Evolutionary conservation across 2,113 vertebrate genomes (phyloP).

Genomic region (Leuciscus idus): DNA sequence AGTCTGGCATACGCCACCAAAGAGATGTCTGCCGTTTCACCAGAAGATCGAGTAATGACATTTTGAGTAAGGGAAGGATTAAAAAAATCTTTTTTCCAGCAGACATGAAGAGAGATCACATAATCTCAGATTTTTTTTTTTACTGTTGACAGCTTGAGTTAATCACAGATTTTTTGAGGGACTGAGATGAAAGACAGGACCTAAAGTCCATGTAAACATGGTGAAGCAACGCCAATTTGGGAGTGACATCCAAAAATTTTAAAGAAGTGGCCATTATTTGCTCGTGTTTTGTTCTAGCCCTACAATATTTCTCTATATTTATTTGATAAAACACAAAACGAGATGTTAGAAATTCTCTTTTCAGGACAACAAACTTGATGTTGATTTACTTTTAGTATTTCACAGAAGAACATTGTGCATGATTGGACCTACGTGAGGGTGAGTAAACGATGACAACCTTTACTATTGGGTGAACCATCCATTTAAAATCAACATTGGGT

Average conservation of each 20-base stretch:
- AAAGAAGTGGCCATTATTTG: neutral
- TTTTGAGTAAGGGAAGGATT: neutral
- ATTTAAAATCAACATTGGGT: constrained; percentile 8
- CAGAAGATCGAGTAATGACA: no score
- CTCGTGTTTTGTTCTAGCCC: neutral
- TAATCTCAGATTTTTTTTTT: constrained; percentile 16
- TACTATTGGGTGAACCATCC: neutral
- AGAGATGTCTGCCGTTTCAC: neutral
- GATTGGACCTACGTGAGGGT: neutral
- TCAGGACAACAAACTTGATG: neutral
- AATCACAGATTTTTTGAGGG: neutral
- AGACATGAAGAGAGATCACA: neutral
- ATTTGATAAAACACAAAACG: neutral
- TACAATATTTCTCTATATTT: neutral
- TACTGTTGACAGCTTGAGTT: constrained; percentile 3
- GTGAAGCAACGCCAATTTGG: neutral
- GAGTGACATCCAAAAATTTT: neutral
- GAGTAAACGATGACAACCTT: neutral
- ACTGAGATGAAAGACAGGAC: neutral
- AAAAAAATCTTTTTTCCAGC: neutral
- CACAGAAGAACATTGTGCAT: neutral
- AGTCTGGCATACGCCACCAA: neutral
- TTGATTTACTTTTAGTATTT: constrained; percentile 7
- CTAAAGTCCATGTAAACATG: constrained; percentile 3
- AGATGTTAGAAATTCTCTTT: neutral